Evolutionary conservation across 2,113 vertebrate species (phyloP), one percentile per base, ranked within the genome.

Genomic region (Lanius collurio): DNA sequence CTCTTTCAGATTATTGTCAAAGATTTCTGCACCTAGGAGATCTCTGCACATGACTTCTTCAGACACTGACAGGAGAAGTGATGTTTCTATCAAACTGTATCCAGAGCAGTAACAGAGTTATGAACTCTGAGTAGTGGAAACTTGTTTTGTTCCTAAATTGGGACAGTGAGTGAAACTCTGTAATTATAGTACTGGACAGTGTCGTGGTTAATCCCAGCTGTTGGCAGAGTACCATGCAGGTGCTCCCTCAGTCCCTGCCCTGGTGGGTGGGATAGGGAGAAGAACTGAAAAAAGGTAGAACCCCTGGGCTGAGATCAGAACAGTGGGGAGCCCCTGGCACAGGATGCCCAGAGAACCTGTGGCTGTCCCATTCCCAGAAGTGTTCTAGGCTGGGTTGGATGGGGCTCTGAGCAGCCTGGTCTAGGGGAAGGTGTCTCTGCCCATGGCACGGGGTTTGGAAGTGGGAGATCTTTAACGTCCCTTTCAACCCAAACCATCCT

Each of bases 11-110:
- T 46, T 31, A 27, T 18, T 1, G 9, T 17, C 11, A 22, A 74
- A n/a, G 22, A 19, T 46, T 44, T 39, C 33, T 55, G 23, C 5
- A 0, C 4, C 0, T 3, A 1, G 11, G 19, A 8, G 50, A 3
- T 47, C 1, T 3, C 21, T 52, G 24, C 22, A 6, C 0, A 0
- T 17, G 41, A 15, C 13, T 62, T 68, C 12, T 23, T 59, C 41
- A 11, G 62, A 10, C 1, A 1, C 16, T 14, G 7, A 16, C n/a
- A 22, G 41, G 15, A 70, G n/a, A 42, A 12, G 15, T n/a, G 56
- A 8, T 26, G 7, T 41, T 81, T n/a, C 47, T 75, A 0, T 47
- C 35, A 80, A 11, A 30, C 15, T 14, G 14, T 63, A 35, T 74
- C 47, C 17, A 8, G 60, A 79, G 21, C 44, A 39, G 53, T 44